Evolutionary conservation across 2,888 invertebrate genomes (phyloP).

Genomic region (Steromphala cineraria): DNA sequence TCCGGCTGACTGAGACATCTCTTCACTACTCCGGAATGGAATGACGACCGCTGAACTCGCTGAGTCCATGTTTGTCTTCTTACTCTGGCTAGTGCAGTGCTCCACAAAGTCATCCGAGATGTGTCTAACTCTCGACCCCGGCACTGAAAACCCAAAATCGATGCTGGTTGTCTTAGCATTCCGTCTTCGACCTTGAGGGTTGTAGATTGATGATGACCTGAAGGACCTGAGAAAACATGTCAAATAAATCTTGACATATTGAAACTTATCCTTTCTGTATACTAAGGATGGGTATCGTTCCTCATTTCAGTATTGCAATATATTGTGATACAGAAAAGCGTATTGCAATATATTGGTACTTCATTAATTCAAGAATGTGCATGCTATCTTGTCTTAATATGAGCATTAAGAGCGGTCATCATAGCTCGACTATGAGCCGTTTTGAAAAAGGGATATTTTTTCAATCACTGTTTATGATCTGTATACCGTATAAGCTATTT

Average conservation of each 20-base stretch:
- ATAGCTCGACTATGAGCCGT: too few species aligned
- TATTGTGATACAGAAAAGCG: too few species aligned
- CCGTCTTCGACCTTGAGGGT: not conserved
- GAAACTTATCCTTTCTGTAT: too few species aligned
- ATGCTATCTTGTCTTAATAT: too few species aligned
- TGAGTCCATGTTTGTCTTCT: slow-evolving; percentile 32
- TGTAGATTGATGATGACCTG: slow-evolving; percentile 10
- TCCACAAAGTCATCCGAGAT: slow-evolving; percentile 35
- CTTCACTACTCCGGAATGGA: slow-evolving; percentile 43
- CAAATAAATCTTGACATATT: not conserved
- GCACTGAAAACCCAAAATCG: slow-evolving; percentile 27
- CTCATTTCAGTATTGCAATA: too few species aligned
- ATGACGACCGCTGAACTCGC: slow-evolving; percentile 46
- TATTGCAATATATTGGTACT: too few species aligned
- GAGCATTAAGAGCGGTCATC: too few species aligned
- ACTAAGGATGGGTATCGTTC: too few species aligned
- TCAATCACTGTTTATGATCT: too few species aligned
- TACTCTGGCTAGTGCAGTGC: slow-evolving; percentile 15
- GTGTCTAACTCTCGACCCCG: slow-evolving; percentile 28
- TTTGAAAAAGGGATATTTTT: too few species aligned
- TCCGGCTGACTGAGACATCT: slow-evolving; percentile 51
- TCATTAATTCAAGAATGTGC: too few species aligned
- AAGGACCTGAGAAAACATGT: not conserved
- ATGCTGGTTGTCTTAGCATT: slow-evolving; percentile 25
- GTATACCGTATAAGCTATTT: too few species aligned